These are phyloP conservation scores for Formica selysi DNA, from an alignment of 1,140 invertebrate genomes.

Conservation along the genomic window DNA sequence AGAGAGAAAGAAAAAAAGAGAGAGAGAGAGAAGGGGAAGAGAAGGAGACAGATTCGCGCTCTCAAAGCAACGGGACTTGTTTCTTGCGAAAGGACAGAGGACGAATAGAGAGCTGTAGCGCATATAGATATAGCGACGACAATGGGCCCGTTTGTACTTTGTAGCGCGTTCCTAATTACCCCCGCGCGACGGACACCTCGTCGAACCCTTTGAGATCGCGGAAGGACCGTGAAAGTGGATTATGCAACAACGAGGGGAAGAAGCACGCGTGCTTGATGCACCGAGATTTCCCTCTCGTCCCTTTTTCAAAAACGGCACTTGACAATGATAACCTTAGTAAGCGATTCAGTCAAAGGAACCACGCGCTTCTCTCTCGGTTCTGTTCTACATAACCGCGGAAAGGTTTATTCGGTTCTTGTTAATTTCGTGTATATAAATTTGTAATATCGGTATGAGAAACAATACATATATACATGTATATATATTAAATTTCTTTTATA, in stretches of 20 bases:
- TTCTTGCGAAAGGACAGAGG: conserved; percentile 64
- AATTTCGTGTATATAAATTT: neutral
- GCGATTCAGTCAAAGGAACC: conserved; percentile 55
- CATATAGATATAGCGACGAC: conserved; percentile 65
- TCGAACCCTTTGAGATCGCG: conserved; percentile 73
- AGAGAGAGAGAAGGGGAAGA: neutral
- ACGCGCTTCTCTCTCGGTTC: conserved; percentile 2
- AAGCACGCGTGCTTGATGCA: conserved; percentile 54
- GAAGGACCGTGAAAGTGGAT: conserved; percentile 67
- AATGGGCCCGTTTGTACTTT: conserved; percentile 81
- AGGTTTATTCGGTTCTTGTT: conserved; percentile 16
- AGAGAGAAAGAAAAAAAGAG: neutral
- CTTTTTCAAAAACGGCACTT: conserved; percentile 45
- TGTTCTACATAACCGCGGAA: neutral
- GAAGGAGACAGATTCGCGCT: conserved; percentile 1
- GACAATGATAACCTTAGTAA: conserved; percentile 54
- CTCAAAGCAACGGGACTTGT: conserved; percentile 80
- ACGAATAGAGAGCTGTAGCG: conserved; percentile 14
- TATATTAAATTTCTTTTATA: too few species aligned
- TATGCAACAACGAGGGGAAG: conserved; percentile 62
- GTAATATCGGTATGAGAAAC: too few species aligned
- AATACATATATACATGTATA: neutral
- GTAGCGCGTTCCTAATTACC: conserved; percentile 81
- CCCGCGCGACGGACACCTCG: conserved; percentile 66
- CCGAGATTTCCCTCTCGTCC: neutral